Evolutionary conservation across 1,140 invertebrate species (phyloP), one percentile per base, ranked within the genome.

Genomic region (Aleiodes sp.): DNA sequence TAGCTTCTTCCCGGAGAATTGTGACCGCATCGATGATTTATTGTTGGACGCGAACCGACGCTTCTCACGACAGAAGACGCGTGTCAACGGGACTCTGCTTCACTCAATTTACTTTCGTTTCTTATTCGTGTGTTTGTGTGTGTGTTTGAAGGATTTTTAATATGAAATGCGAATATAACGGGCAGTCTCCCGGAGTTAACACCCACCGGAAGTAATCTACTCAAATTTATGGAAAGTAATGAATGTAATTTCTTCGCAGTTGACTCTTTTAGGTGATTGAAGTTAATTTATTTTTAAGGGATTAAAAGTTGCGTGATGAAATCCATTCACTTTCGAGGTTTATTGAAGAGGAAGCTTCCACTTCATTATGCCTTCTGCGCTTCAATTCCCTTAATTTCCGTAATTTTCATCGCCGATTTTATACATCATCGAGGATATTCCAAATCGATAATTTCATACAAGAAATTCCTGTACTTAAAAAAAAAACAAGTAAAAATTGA

Each of bases 11-110:
- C n/a, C n/a, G 46, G 52, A 65, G 68, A 70, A 73, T 73, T 74
- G 73, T 56, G 77, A 78, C 75, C 52, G 73, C 46, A 68, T 46
- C 33, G 52, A 67, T 74, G 72, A 79, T 79, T 78, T 80, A 77
- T 77, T 68, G 46, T 56, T 52, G 46, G 46, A 52, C 16, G 46
- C n/a, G 21, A n/a, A n/a, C 16, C 21, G 16, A 24, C 16, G 46
- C 6, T 12, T 3, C 9, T 24, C 16, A 1, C 46, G 21, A 24
- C 46, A n/a, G 3, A 28, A 12, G 56, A 59, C 56, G 56, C 56
- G 56, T 59, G 56, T 59, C 56, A 59, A 59, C 28, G 56, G 56
- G 26, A 59, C 21, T 52, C 46, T 4, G 28, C 12, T n/a, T 59
- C 12, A 14, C 12, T 28, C 26, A 12, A 59, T 59, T 29, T 59